Conservation (phyloP, 2,888 invertebrate genomes). For the Polydrusus tereticollis region DNA sequence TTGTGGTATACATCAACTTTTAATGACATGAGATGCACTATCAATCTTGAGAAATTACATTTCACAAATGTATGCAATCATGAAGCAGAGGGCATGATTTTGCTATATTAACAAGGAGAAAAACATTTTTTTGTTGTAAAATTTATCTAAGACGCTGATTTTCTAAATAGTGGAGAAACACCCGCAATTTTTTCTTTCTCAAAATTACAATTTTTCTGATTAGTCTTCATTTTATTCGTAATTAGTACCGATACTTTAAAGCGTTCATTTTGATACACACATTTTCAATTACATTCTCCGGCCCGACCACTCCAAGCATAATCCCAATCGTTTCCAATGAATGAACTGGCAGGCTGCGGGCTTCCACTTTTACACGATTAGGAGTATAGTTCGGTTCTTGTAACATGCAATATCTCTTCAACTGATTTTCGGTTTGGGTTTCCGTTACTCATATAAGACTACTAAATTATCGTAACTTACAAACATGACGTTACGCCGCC, state of each 20-base stretch:
- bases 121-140: no score
- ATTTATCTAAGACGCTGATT: no score
- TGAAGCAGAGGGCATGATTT: no score
- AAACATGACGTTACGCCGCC: background rate
- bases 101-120: no score
- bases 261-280: background rate
- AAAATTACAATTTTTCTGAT: no score
- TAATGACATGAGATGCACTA: no score
- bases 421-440: background rate
- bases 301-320: slow-evolving; percentile 2
- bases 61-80: no score
- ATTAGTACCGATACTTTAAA: background rate
- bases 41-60: no score
- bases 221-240: no score
- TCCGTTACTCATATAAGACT: slow-evolving; percentile 3
- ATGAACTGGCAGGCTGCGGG: background rate
- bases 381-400: slow-evolving; percentile 15
- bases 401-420: slow-evolving; percentile 14
- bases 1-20: no score
- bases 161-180: no score
- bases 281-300: background rate
- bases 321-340: slow-evolving; percentile 9
- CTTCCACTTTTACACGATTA: slow-evolving; percentile 20
- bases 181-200: no score
- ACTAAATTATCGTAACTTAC: background rate